Evolutionary conservation across 2,797 vertebrate genomes (phyloP).

Genomic region (Microctenopoma lineatum): DNA sequence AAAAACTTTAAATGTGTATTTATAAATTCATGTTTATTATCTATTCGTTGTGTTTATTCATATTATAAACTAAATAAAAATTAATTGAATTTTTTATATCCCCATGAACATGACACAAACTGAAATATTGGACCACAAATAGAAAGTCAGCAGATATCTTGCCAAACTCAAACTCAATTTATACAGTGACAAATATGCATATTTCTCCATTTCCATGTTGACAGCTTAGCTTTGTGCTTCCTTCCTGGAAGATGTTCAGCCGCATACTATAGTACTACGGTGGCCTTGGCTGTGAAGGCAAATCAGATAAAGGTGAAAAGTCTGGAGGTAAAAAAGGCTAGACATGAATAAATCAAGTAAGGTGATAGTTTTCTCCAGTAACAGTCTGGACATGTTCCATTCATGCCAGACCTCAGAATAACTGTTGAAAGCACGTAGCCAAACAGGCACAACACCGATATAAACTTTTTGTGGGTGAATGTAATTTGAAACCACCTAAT

Average conservation of each 20-base stretch:
- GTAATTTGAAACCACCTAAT: background rate
- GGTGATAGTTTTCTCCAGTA: background rate
- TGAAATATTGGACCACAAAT: background rate
- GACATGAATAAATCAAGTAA: constrained; percentile 19
- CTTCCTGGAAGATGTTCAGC: constrained; percentile 6
- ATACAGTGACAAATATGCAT: constrained; percentile 14
- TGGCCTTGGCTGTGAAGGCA: constrained; percentile 20
- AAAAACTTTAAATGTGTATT: too few species aligned
- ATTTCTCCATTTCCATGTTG: constrained; percentile 27
- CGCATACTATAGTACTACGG: background rate
- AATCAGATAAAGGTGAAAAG: constrained; percentile 18
- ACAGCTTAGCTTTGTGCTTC: constrained; percentile 4
- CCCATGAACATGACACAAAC: constrained; percentile 1
- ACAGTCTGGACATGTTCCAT: background rate
- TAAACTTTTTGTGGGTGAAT: background rate
- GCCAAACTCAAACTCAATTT: constrained; percentile 7
- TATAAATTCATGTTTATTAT: too few species aligned
- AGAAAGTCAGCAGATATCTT: constrained; percentile 1
- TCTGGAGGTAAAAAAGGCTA: constrained; percentile 8
- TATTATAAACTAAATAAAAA: background rate
- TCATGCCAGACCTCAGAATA: constrained; percentile 5
- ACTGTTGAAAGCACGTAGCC: background rate
- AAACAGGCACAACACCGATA: background rate
- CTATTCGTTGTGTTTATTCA: too few species aligned
- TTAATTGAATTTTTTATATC: background rate